These are phyloP conservation scores for Regulus satrapa DNA, from an alignment of 2,113 vertebrate species.

Conservation along the genomic window DNA sequence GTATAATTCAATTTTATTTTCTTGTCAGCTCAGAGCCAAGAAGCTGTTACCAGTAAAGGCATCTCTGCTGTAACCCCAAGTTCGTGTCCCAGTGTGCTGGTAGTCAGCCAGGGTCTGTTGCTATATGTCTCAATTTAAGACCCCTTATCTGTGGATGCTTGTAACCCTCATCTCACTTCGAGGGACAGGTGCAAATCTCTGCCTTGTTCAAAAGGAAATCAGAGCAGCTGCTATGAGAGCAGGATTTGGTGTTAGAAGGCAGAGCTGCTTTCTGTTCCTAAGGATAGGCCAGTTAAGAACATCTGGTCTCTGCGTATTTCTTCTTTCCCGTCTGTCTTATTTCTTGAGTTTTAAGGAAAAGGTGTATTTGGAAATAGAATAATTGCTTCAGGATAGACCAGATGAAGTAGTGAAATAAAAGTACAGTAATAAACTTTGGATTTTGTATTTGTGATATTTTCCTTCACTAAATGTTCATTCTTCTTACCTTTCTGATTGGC, in stretches of 20 bases:
- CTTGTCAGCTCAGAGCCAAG: neutral
- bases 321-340: neutral
- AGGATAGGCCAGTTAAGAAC: neutral
- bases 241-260: neutral
- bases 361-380: neutral
- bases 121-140: neutral
- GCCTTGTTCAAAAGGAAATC: neutral
- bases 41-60: neutral
- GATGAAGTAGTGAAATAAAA: neutral
- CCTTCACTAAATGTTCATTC: neutral
- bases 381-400: neutral
- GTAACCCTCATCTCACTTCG: neutral
- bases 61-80: neutral
- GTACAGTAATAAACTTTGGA: neutral
- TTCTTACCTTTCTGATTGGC: neutral
- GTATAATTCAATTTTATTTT: neutral
- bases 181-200: neutral
- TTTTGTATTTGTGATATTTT: neutral
- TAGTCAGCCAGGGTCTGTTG: neutral
- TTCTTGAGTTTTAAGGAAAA: neutral
- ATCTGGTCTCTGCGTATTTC: neutral
- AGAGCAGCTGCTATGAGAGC: neutral
- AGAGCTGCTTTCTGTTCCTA: neutral
- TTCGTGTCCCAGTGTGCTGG: neutral
- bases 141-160: neutral